Base-by-base conservation (phyloP, 1,140 invertebrate species). In the Drosophila subobscura region DNA sequence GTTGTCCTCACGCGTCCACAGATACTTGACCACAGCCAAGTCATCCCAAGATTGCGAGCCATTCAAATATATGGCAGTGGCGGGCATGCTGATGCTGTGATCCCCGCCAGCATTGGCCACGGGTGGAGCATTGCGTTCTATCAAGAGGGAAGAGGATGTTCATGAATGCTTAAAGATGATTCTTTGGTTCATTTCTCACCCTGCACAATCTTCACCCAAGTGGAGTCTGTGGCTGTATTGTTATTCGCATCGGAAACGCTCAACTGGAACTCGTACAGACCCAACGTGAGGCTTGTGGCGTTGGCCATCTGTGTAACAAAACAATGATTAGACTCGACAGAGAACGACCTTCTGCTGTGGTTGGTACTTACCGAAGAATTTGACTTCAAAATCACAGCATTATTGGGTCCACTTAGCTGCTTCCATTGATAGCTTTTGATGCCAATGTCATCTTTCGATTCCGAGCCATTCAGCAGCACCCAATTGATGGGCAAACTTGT, bases 31-130 rank as follows among this genome's bases (percentile, higher is more conserved):
- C 61, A 99, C 97, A 20, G 94, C 94, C 72, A 97, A 94, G 92
- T 99, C 98, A 92, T 99, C 98, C 49, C 93, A 95, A 0, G 97
- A 98, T 52, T 93, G 92, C 0, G 96, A 95, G 0, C 98, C 98
- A 92, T 99, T 98, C 25, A 99, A 92, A 33, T 95, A 93, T 1
- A 98, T 93, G 5, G 96, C 94, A 20, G 94, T 94, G 2, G 95
- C 91, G 0, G 97, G 97, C 8, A 97, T 92, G 5, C 94, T 93
- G 0, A 98, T 92, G 29, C 95, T 95, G 80, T 95, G 94, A 92
- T 98, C 96, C 1, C 95, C 96, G 23, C 97, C 97, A 20, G 96
- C 97, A 90, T 97, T 95, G 1, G 97, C 97, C 89, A 95, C 95
- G 0, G 97, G 97, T 5, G 96, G 93, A 23, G 96, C 95, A 92